phyloP scores from a whole-genome alignment of 2,797 vertebrate species.

The Esox lucius region DNA sequence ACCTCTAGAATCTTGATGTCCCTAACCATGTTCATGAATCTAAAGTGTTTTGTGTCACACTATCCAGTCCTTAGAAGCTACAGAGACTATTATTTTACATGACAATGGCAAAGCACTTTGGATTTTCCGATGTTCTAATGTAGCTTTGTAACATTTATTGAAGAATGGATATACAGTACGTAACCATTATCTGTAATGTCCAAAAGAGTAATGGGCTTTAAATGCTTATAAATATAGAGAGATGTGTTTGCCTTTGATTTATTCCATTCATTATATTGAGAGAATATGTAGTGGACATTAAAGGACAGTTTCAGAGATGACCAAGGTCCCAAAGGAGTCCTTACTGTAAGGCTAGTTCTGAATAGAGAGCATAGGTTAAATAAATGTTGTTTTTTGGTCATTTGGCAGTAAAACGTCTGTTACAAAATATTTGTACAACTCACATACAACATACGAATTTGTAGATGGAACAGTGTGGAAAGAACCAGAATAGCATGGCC shows the following conservation, averaged over 20 bases:
- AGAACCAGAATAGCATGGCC: no score
- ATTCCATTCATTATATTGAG: conserved; percentile 65
- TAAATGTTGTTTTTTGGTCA: conserved; percentile 44
- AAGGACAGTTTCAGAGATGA: conserved; percentile 30
- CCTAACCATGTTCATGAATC: no score
- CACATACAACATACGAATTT: conserved; percentile 3
- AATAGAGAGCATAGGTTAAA: conserved; percentile 34
- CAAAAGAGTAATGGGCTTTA: conserved; percentile 72
- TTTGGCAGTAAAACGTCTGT: conserved; percentile 27
- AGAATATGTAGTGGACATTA: conserved; percentile 49
- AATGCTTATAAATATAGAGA: conserved; percentile 77
- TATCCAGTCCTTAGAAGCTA: conserved; percentile 48
- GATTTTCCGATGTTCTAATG: conserved; percentile 46
- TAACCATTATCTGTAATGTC: conserved; percentile 69
- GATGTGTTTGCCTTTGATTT: conserved; percentile 69
- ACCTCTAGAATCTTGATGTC: no score
- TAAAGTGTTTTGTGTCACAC: no score
- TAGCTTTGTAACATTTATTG: conserved; percentile 48
- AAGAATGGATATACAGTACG: conserved; percentile 50
- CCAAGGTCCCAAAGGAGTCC: conserved; percentile 23
- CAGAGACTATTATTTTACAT: conserved; percentile 18
- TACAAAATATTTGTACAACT: conserved; percentile 34
- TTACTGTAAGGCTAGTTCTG: conserved; percentile 28
- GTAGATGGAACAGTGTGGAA: no score
- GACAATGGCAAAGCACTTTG: conserved; percentile 40